These are phyloP conservation scores for Chlamydotis undulata DNA, from an alignment of 2,113 vertebrate genomes.

Conservation along the genomic window DNA sequence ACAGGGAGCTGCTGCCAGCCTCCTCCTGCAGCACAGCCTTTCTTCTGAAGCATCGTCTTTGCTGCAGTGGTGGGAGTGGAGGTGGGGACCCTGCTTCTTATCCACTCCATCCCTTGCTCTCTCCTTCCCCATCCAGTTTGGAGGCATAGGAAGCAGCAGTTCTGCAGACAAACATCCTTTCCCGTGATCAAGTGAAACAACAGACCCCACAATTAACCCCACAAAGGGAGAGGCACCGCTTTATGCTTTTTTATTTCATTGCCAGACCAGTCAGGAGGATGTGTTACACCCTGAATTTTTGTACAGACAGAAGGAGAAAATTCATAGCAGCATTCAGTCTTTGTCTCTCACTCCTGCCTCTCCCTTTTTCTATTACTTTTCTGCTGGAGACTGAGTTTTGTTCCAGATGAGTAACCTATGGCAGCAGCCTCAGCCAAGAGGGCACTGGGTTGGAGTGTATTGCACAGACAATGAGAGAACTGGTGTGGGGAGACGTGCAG, in stretches of 20 bases:
- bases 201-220: accelerated
- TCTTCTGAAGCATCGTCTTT: neutral
- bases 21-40: neutral
- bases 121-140: neutral
- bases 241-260: neutral
- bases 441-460: neutral
- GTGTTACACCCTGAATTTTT: neutral
- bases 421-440: neutral
- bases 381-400: neutral
- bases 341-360: neutral
- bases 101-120: neutral
- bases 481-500: neutral
- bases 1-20: neutral
- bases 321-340: neutral
- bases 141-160: neutral
- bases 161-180: neutral
- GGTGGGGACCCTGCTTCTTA: neutral
- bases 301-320: neutral
- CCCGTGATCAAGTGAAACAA: neutral
- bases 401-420: neutral
- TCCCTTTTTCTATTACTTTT: neutral
- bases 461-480: neutral
- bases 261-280: neutral
- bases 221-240: neutral
- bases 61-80: neutral